Evolutionary conservation across 2,797 vertebrate species (phyloP).

Genomic region (Micropoecilia bifurca): DNA sequence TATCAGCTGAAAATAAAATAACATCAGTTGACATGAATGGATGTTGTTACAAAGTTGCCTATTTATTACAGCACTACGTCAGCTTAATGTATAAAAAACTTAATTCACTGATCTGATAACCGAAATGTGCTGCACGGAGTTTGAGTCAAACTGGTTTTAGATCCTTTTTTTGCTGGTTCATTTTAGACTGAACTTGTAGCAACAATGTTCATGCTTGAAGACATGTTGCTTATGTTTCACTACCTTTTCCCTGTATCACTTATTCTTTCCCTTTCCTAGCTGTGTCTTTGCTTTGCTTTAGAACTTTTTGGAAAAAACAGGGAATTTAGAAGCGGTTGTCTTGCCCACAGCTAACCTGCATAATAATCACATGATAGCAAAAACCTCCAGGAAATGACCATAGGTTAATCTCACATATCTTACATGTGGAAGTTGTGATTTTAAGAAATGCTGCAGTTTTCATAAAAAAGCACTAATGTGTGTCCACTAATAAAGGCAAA

Average conservation of each 20-base stretch:
- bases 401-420: background rate
- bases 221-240: background rate
- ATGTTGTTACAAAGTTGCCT: background rate
- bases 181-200: background rate
- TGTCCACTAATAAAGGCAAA: background rate
- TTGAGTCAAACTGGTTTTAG: slow-evolving; percentile 1
- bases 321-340: background rate
- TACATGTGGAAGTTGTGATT: background rate
- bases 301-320: background rate
- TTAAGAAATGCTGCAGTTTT: background rate
- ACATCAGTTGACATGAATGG: background rate
- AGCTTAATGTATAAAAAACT: background rate
- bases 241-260: background rate
- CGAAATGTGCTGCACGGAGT: background rate
- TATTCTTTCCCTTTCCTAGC: background rate
- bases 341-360: background rate
- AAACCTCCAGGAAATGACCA: background rate
- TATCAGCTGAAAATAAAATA: background rate
- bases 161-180: background rate
- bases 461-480: background rate
- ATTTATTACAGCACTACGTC: background rate
- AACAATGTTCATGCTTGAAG: background rate
- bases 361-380: background rate
- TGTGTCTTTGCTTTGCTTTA: background rate
- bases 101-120: background rate